Evolutionary conservation across 30 jellyfish, hydroid and myxozoan species (phyloP).

Genomic region (Turritopsis dohrnii): DNA sequence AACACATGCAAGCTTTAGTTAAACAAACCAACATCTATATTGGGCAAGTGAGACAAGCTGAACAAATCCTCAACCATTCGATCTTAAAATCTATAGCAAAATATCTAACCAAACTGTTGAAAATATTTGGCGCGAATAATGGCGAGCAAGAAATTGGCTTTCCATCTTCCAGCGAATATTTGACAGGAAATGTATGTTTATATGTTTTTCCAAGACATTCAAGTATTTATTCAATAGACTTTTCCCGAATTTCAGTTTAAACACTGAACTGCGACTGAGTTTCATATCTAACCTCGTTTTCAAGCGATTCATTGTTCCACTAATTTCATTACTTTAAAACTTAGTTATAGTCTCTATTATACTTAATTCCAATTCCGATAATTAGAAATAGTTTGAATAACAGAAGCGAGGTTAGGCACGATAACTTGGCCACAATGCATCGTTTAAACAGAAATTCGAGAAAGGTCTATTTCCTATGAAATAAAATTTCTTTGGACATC

Average conservation of each 20-base stretch:
- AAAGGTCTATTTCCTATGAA: background rate
- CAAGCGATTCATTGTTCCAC: no score
- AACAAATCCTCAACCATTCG: slow-evolving; percentile 51
- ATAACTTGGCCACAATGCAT: no score
- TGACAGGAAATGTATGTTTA: slow-evolving; percentile 17
- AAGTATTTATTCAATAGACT: background rate
- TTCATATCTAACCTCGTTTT: no score
- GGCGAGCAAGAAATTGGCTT: slow-evolving; percentile 94
- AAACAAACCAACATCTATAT: slow-evolving; percentile 71
- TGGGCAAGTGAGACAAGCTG: slow-evolving; percentile 52
- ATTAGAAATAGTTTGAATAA: no score
- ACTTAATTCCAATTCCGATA: no score
- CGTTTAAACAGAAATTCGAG: no score
- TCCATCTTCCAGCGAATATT: slow-evolving; percentile 41
- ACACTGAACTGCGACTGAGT: no score
- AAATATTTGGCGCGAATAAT: slow-evolving; percentile 86
- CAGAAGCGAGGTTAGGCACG: no score
- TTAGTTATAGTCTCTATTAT: no score
- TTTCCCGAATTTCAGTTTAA: background rate
- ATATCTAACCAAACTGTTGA: slow-evolving; percentile 73
- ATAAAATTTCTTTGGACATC: background rate
- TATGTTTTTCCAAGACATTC: background rate
- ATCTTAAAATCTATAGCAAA: slow-evolving; percentile 63
- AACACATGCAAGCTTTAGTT: slow-evolving; percentile 84
- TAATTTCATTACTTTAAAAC: no score